phyloP scores from a whole-genome alignment of 2,797 vertebrate genomes.

The Tachyglossus aculeatus region DNA sequence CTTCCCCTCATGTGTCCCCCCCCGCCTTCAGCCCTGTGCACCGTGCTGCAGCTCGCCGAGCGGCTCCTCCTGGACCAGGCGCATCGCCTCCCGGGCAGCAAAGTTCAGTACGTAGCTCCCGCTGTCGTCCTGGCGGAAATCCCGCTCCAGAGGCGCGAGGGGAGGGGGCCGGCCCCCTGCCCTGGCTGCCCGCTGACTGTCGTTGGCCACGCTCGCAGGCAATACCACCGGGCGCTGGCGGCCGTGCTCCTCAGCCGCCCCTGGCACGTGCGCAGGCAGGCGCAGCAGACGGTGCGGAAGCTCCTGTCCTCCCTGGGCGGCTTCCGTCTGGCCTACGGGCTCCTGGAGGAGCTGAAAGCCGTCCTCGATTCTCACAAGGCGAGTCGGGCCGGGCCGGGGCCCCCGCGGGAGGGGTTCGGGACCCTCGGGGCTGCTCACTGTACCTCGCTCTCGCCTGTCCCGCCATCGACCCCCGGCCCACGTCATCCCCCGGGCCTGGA shows the following conservation, averaged over 20 bases:
- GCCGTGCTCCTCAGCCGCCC: conserved; percentile 84
- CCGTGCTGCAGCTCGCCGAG: conserved; percentile 88
- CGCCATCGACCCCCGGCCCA: too few species aligned
- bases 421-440: too few species aligned
- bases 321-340: conserved; percentile 84
- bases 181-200: accelerated
- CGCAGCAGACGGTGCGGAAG: conserved; percentile 88
- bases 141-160: neutral
- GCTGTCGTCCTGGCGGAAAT: neutral
- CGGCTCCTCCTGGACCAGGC: conserved; percentile 90
- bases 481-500: too few species aligned
- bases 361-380: conserved; percentile 93
- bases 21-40: conserved; percentile 82
- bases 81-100: conserved; percentile 84
- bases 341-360: conserved; percentile 86
- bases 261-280: conserved; percentile 89
- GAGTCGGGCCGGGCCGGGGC: neutral
- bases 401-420: too few species aligned
- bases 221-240: conserved; percentile 86
- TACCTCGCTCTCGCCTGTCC: too few species aligned
- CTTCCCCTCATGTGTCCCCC: neutral
- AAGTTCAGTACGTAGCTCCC: conserved; percentile 85
- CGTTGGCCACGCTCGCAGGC: conserved; percentile 74
- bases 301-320: conserved; percentile 88
- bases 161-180: neutral